Percentiles rank a stretch among this genome's conserved stretches.
Evolutionary conservation across 2,113 vertebrate species (phyloP).

Genomic region (Thamnophis sirtalis): DNA sequence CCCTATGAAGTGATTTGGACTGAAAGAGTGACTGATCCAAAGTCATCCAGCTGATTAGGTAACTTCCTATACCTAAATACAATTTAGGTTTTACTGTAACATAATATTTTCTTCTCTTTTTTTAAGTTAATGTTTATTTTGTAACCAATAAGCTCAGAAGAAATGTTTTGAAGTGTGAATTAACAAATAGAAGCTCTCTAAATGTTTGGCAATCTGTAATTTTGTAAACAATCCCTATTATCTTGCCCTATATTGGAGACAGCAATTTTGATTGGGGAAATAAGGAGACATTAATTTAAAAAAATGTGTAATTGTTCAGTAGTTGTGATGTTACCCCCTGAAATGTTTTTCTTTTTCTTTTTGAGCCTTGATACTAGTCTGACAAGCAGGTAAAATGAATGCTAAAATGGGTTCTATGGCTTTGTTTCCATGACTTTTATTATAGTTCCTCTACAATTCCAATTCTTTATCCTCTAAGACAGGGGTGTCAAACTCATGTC

Average conservation of each 20-base stretch:
- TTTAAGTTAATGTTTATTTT: background rate
- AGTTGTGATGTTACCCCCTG: background rate
- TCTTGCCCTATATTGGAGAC: background rate
- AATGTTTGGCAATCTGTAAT: background rate
- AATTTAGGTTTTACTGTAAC: background rate
- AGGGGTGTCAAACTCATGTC: no score
- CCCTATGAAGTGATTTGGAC: background rate
- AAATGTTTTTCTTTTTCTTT: background rate
- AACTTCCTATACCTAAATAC: background rate
- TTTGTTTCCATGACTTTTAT: background rate
- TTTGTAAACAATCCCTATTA: background rate
- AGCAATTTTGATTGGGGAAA: background rate
- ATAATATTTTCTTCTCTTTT: background rate
- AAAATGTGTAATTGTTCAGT: background rate
- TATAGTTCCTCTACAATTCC: background rate
- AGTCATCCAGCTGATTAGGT: background rate
- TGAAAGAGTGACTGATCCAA: background rate
- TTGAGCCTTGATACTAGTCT: background rate
- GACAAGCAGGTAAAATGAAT: background rate
- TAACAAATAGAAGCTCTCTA: background rate
- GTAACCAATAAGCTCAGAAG: background rate
- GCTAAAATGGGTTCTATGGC: background rate
- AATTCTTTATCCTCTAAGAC: background rate
- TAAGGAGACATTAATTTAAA: background rate
- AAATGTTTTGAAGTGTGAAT: accelerated